Base-by-base conservation (phyloP, 1,140 invertebrate genomes). In the Adoxophyes honmai region DNA sequence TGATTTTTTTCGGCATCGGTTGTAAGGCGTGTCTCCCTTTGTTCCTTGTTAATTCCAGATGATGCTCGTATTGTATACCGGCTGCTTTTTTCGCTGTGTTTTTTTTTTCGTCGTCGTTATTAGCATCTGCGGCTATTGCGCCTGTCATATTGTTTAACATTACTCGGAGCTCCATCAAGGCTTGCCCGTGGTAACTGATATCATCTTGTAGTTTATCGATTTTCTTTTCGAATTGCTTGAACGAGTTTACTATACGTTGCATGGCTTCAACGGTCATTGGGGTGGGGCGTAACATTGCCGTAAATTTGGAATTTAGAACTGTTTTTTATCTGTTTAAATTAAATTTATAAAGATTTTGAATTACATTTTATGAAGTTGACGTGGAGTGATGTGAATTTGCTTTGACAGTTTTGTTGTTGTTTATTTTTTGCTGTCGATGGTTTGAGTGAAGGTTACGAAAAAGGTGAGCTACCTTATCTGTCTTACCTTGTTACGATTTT, bases 131-230 rank as follows among this genome's bases (percentile, higher is more conserved):
- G 1, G 11, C 42, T 1, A 21, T 18, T 0, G 6, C 3, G 18
- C 18, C 28, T 1, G 81, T 71, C 0, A 84, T 51, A 57, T 73
- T 77, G 1, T 68, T 69, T 0, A 86, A 59, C 72, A 86, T 73
- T 0, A 59, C 64, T 7, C 74, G 64, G 15, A 86, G 62, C 2
- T 81, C 80, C 0, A 63, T 58, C 8, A 86, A 34, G 0, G 80
- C 77, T 21, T 81, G 68, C 0, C 75, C 75, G 9, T 86, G 80
- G 36, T 53, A 68, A 39, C 68, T 71, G 0, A 83, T 70, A 18
- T 83, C 80, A 38, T 81, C 68, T 62, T 86, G 80, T 35, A 86
- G 55, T 55, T 83, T 81, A 44, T 86, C 82, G 5, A 86, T 13
- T 57, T 86, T 83, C 15, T 71, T 83, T 52, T 86, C 82, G 34